A percentile compares a stretch with the other conserved stretches of the same genome.
Conservation (phyloP, 2,797 vertebrate species). For the Cyprinodon diabolis region DNA sequence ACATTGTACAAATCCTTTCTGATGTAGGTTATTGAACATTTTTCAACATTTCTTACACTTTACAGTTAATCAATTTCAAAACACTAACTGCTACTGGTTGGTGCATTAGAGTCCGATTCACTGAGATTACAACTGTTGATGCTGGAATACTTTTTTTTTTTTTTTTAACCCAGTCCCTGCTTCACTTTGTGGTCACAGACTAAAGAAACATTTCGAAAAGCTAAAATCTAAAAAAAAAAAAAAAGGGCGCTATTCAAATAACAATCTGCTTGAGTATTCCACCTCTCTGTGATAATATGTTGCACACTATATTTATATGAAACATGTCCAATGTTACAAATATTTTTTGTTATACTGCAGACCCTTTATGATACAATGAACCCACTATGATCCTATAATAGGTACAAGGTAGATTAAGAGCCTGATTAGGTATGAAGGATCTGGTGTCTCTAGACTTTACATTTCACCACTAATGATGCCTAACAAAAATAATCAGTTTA, state of each 20-base stretch:
- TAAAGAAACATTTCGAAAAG: constrained; percentile 19
- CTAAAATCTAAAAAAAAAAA: not conserved
- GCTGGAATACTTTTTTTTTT: constrained; percentile 4
- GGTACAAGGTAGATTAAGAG: constrained; percentile 1
- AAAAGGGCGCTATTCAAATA: constrained; percentile 4
- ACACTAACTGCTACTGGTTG: not conserved
- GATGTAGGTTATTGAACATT: not conserved
- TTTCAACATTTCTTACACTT: constrained; percentile 4
- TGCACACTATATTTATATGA: not conserved
- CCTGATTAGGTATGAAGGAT: not conserved
- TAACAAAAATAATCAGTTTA: not conserved
- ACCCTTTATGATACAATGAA: not conserved
- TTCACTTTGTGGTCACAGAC: constrained; percentile 5
- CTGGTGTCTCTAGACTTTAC: not conserved
- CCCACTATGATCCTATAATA: constrained; percentile 11
- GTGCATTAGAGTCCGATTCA: not conserved
- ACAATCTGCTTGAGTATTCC: not conserved
- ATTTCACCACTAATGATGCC: not conserved
- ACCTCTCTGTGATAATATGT: too few species aligned
- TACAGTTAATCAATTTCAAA: constrained; percentile 4
- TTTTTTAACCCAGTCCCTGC: not conserved
- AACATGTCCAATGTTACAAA: not conserved
- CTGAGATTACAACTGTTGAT: not conserved
- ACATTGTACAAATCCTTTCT: not conserved
- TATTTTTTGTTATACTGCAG: not conserved